These are phyloP conservation scores for Tenrec ecaudatus DNA, from an alignment of 2,113 vertebrate species.

Conservation along the genomic window DNA sequence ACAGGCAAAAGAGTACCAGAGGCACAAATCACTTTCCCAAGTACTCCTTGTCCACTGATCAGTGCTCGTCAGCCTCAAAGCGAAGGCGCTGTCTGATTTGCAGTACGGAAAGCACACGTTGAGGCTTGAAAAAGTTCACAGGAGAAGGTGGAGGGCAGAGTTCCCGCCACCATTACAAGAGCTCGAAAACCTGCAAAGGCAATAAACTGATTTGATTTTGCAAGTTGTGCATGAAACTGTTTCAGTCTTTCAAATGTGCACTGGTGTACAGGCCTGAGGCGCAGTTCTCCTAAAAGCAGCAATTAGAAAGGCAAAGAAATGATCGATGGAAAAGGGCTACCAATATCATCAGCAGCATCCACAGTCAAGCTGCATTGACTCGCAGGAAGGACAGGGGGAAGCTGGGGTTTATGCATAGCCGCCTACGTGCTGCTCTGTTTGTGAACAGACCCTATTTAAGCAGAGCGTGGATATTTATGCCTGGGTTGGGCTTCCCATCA, in stretches of 20 bases:
- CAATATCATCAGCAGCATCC: slow-evolving; percentile 11
- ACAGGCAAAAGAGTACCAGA: slow-evolving; percentile 44
- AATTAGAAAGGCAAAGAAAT: background rate
- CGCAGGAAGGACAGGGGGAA: background rate
- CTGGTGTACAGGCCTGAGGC: background rate
- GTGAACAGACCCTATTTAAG: background rate
- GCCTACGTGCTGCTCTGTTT: background rate
- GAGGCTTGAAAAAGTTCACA: background rate
- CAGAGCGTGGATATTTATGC: background rate
- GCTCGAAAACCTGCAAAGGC: background rate
- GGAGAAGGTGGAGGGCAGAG: background rate
- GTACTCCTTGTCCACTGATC: slow-evolving; percentile 4
- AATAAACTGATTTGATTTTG: background rate
- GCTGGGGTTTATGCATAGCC: background rate
- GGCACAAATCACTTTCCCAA: slow-evolving; percentile 63
- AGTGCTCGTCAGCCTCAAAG: background rate
- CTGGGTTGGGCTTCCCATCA: background rate
- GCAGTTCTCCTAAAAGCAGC: background rate
- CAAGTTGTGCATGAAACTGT: background rate
- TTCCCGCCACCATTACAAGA: background rate
- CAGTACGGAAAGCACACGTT: background rate
- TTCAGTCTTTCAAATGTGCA: slow-evolving; percentile 54
- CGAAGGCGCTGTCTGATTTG: slow-evolving; percentile 19
- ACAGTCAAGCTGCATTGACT: background rate
- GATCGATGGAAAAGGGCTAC: background rate